phyloP scores from a whole-genome alignment of 1,140 invertebrate species.

The Eumeta japonica region DNA sequence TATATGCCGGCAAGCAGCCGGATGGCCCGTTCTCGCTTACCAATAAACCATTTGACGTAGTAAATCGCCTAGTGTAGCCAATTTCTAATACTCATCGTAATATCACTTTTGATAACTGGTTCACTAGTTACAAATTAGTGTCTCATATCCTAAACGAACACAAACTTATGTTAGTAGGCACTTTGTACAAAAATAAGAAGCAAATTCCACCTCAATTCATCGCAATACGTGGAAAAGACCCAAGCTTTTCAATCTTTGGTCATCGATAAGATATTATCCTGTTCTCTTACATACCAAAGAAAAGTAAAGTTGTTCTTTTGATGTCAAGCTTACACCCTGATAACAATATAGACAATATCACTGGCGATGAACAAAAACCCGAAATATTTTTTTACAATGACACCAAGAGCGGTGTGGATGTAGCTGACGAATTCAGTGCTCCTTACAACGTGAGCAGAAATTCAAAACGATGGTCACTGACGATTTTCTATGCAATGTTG shows the following conservation, averaged over 20 bases:
- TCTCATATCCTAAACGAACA: slow-evolving; percentile 18
- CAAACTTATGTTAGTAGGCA: slow-evolving; percentile 35
- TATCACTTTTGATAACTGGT: slow-evolving; percentile 12
- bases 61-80: slow-evolving; percentile 11
- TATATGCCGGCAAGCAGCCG: slow-evolving; percentile 19
- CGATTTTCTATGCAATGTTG: slow-evolving; percentile 7
- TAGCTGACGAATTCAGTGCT: slow-evolving; percentile 8
- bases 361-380: slow-evolving; percentile 13
- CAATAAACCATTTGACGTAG: slow-evolving; percentile 11
- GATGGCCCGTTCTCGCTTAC: slow-evolving; percentile 8
- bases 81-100: slow-evolving; percentile 18
- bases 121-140: slow-evolving; percentile 21
- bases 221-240: background rate
- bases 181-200: slow-evolving; percentile 47
- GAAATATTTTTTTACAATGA: slow-evolving; percentile 17
- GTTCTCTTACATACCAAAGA: slow-evolving; percentile 23
- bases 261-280: slow-evolving; percentile 17
- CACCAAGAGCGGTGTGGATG: slow-evolving; percentile 15
- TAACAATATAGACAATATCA: slow-evolving; percentile 11
- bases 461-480: slow-evolving; percentile 9
- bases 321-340: slow-evolving; percentile 15
- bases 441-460: slow-evolving; percentile 10
- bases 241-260: slow-evolving; percentile 12
- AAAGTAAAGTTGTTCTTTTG: slow-evolving; percentile 20
- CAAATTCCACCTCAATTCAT: slow-evolving; percentile 31